Conservation (phyloP, 64 coral and sea anemone genomes). For the Montipora capricornis region DNA sequence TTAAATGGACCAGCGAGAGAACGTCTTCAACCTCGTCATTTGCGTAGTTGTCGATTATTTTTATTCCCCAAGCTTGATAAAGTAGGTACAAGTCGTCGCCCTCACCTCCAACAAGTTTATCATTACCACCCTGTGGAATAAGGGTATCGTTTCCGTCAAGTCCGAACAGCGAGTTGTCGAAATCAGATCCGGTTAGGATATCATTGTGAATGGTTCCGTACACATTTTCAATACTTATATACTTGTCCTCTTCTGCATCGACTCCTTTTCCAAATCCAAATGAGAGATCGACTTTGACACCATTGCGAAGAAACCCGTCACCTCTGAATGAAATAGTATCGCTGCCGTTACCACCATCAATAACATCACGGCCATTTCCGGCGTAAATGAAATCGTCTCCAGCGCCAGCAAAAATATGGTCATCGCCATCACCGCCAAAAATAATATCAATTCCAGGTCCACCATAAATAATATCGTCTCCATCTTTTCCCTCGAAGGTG, state of each 20-base stretch:
- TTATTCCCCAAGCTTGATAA: conserved; percentile 38
- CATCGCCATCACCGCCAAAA: conserved; percentile 39
- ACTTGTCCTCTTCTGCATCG: conserved; percentile 50
- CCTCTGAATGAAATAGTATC: conserved; percentile 57
- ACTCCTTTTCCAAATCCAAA: conserved; percentile 29
- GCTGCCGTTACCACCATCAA: conserved; percentile 39
- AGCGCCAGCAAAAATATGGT: not conserved
- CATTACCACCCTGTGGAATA: conserved; percentile 3
- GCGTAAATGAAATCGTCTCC: conserved; percentile 68
- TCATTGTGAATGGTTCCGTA: conserved; percentile 68
- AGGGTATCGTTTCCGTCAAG: conserved; percentile 40
- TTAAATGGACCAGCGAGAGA: conserved; percentile 40
- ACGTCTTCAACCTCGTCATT: conserved; percentile 54
- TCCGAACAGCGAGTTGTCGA: conserved; percentile 45
- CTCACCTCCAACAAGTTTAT: conserved; percentile 40
- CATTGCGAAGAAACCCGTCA: conserved; percentile 18
- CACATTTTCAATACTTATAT: conserved; percentile 61
- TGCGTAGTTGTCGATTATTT: conserved; percentile 64
- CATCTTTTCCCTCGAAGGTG: conserved; percentile 54
- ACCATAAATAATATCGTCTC: conserved; percentile 52
- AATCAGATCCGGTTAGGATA: conserved; percentile 44
- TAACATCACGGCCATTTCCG: conserved; percentile 5
- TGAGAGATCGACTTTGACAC: conserved; percentile 15
- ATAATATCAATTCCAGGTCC: conserved; percentile 4
- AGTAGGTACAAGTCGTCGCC: conserved; percentile 48